A percentile compares a stretch with the other conserved stretches of the same genome.
phyloP scores from a whole-genome alignment of 2,888 invertebrate species.

The Watsonalla binaria region DNA sequence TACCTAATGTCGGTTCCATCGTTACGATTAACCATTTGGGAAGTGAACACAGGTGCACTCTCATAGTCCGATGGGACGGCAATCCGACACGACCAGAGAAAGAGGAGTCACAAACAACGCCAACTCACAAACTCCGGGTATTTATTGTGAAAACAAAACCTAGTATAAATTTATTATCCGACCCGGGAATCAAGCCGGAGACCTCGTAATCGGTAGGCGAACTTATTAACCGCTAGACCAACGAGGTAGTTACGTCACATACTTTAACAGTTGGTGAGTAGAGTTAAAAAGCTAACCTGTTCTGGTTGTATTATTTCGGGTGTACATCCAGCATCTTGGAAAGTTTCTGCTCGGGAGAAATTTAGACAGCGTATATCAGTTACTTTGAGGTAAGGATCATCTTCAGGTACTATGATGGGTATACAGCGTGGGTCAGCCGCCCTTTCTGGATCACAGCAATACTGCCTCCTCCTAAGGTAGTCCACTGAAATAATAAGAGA shows the following conservation, averaged over 20 bases:
- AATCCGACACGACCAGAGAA: no score
- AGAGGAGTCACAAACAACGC: no score
- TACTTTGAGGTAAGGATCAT: conserved; percentile 59
- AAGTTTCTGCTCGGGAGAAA: conserved; percentile 61
- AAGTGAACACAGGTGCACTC: no score
- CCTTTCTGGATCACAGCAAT: conserved; percentile 45
- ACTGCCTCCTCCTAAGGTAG: conserved; percentile 35
- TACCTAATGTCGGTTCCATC: no score
- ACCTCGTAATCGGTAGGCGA: no score
- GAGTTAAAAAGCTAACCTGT: conserved; percentile 40
- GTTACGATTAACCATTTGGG: no score
- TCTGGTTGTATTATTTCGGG: conserved; percentile 42
- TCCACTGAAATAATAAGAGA: conserved; percentile 37
- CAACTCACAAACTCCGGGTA: no score
- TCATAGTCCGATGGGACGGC: no score
- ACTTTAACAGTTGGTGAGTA: not conserved
- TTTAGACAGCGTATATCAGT: conserved; percentile 59
- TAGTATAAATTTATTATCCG: no score
- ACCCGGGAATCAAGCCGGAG: no score
- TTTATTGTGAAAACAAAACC: no score
- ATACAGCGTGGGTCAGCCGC: conserved; percentile 42
- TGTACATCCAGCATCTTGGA: conserved; percentile 54
- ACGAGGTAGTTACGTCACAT: not conserved
- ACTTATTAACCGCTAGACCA: no score
- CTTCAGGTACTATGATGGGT: conserved; percentile 48